A percentile compares a stretch with the other conserved stretches of the same genome.
Evolutionary conservation across 2,888 invertebrate genomes (phyloP).

Genomic region (Acrobasis consociella): DNA sequence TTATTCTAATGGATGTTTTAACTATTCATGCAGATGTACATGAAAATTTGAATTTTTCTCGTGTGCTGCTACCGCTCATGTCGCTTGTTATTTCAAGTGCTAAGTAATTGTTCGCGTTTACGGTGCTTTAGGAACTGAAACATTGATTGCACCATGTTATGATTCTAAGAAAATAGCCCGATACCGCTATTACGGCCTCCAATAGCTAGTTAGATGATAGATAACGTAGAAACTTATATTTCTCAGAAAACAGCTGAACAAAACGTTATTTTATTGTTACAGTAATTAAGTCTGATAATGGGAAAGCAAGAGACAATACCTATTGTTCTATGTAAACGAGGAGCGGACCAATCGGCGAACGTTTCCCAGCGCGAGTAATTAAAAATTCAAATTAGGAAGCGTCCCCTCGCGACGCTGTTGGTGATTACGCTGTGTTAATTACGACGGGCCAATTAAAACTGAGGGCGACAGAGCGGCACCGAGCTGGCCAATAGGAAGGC

Average conservation of each 20-base stretch:
- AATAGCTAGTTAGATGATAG: not conserved
- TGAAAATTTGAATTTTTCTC: constrained; percentile 20
- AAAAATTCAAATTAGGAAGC: constrained; percentile 79
- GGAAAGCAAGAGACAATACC: constrained; percentile 58
- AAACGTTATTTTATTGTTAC: not conserved
- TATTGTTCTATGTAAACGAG: constrained; percentile 62
- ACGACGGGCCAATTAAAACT: constrained; percentile 76
- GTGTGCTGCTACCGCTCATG: constrained; percentile 6
- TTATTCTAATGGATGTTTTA: constrained; percentile 34
- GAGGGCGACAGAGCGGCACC: constrained; percentile 62
- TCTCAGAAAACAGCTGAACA: not conserved
- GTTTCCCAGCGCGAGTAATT: constrained; percentile 58
- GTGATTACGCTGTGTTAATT: constrained; percentile 79
- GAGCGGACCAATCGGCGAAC: constrained; percentile 62
- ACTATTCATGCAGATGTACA: constrained; percentile 27
- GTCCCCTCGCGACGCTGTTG: constrained; percentile 72
- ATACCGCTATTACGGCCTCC: not conserved
- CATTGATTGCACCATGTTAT: constrained; percentile 6
- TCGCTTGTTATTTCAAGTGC: constrained; percentile 4
- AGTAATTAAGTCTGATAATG: constrained; percentile 20
- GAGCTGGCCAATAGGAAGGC: constrained; percentile 63
- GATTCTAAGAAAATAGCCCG: not conserved
- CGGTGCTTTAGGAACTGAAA: not conserved
- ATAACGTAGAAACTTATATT: not conserved
- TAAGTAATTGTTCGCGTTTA: constrained; percentile 18